Evolutionary conservation across 1,140 invertebrate species (phyloP), one percentile per base, ranked within the genome.

Genomic region (Capitella teleta): DNA sequence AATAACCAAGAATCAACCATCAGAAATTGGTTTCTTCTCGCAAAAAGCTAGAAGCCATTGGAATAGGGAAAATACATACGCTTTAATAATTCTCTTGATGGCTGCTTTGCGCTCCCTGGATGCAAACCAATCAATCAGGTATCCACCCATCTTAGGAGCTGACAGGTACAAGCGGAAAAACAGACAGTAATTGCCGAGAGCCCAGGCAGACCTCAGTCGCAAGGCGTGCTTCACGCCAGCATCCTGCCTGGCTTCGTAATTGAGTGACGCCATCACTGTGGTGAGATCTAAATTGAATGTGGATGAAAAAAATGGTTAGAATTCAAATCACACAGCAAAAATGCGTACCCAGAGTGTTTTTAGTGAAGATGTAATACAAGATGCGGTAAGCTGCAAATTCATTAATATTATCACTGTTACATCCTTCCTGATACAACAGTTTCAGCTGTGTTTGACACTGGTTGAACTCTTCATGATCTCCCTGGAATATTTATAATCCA

Each of bases 401-500:
- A 52, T 84, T 28, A 26, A 38, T 19, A 5, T 12, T 14, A 61
- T 53, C 24, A 60, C 67, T 47, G 8, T 28, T 8, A 25, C 34
- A 25, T 37, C 51, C 50, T 47, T 72, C 63, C 30, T 57, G 49
- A 51, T 72, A 97, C 8, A 98, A 76, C 76, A 89, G 85, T 77
- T 88, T 87, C 24, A 98, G 74, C 74, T 98, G 94, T 32, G 91
- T 94, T 74, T 98, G 94, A 70, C 94, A 98, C 67, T 98, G 94
- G 77, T 98, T 98, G 66, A 97, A 98, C 70, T 98, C 94, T 68
- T 94, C 91, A 70, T 95, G 90, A 67, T 98, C 94, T 37, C 88
- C 87, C 68, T 75, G 46, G 18, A 59, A 53, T 32, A n/a, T n/a
- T n/a, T n/a, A n/a, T n/a, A n/a, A n/a, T n/a, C n/a, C n/a, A n/a